A percentile compares a stretch with the other conserved stretches of the same genome.
These are phyloP conservation scores for Contarinia nasturtii DNA, from an alignment of 1,140 invertebrate species.

Conservation along the genomic window DNA sequence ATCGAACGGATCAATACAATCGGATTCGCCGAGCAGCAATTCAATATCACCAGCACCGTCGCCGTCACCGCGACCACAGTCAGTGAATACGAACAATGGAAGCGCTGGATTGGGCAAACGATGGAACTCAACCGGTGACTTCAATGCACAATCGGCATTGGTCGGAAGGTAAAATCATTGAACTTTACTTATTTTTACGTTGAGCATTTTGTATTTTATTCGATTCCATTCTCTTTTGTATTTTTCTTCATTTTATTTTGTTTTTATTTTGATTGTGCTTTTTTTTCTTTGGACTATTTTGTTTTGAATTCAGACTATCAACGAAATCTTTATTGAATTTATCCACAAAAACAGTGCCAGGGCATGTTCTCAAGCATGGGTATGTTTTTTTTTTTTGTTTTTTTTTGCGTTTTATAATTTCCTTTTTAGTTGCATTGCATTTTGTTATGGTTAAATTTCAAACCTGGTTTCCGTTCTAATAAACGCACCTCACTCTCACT, in stretches of 20 bases:
- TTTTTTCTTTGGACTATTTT: conserved; percentile 20
- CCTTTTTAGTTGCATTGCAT: conserved; percentile 2
- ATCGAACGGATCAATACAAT: conserved; percentile 67
- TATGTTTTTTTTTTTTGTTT: conserved; percentile 25
- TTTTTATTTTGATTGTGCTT: conserved; percentile 7
- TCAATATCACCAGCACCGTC: conserved; percentile 65
- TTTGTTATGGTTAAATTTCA: conserved; percentile 3
- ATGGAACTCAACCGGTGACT: conserved; percentile 70
- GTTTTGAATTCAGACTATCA: conserved; percentile 32
- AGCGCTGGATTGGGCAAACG: conserved; percentile 36
- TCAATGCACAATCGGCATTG: conserved; percentile 28
- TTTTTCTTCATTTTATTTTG: background rate
- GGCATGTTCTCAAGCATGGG: conserved; percentile 37
- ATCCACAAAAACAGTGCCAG: conserved; percentile 32
- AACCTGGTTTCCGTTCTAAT: conserved; percentile 1
- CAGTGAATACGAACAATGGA: conserved; percentile 19
- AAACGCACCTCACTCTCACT: no score
- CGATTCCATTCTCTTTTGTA: background rate
- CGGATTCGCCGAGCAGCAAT: conserved; percentile 64
- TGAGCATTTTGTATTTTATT: background rate
- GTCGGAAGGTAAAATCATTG: conserved; percentile 3
- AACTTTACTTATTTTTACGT: no score
- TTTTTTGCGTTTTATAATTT: background rate
- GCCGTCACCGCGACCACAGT: conserved; percentile 56
- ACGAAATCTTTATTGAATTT: conserved; percentile 41